Evolutionary conservation across 2,797 vertebrate species (phyloP).

Genomic region (Fistularia tabacaria): DNA sequence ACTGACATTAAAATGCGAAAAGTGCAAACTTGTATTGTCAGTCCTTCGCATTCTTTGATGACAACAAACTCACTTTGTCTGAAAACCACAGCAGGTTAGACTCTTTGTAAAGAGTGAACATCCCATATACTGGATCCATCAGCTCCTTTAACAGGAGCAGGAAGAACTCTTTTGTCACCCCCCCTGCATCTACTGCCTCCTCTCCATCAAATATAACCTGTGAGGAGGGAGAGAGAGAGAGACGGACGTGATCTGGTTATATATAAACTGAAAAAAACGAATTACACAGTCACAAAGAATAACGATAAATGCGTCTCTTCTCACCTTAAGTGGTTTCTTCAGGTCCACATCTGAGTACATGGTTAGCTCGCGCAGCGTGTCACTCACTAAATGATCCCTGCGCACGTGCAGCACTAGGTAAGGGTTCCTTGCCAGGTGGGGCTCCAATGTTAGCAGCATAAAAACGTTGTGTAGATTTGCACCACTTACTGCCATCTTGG

Average conservation of each 20-base stretch:
- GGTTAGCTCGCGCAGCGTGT: constrained; percentile 91
- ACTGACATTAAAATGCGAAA: too few species aligned
- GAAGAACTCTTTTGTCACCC: constrained; percentile 97
- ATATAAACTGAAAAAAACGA: too few species aligned
- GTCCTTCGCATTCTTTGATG: too few species aligned
- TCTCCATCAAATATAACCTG: constrained; percentile 97
- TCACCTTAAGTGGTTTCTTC: constrained; percentile 95
- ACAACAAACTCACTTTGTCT: constrained; percentile 82
- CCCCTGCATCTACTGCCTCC: constrained; percentile 94
- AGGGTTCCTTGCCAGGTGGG: constrained; percentile 90
- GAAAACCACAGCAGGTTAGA: constrained; percentile 98
- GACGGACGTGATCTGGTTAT: not conserved
- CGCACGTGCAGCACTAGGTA: constrained; percentile 95
- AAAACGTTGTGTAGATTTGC: constrained; percentile 96
- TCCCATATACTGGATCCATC: constrained; percentile 94
- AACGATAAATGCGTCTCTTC: constrained; percentile 10
- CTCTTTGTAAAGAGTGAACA: constrained; percentile 94
- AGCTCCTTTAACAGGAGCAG: constrained; percentile 92
- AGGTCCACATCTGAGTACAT: constrained; percentile 94
- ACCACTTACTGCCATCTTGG: constrained; percentile 92
- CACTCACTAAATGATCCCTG: constrained; percentile 89
- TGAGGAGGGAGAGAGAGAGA: not conserved
- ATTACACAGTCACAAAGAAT: not conserved
- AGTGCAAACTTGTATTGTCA: too few species aligned
- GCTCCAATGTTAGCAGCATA: constrained; percentile 95